These are phyloP conservation scores for Astyanax mexicanus DNA, from an alignment of 2,797 vertebrate genomes.

Conservation along the genomic window DNA sequence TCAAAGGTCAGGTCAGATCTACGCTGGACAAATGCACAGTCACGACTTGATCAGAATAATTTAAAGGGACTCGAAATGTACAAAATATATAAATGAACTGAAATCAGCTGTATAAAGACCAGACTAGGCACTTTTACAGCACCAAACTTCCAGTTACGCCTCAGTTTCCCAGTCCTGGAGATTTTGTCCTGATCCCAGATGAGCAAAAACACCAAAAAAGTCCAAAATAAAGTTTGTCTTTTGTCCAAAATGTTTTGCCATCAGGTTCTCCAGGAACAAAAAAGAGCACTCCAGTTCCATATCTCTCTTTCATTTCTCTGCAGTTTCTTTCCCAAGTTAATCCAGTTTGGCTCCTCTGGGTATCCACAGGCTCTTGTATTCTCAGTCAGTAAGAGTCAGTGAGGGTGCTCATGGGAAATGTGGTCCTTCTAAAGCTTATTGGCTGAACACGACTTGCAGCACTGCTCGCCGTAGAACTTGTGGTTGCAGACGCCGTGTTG, in stretches of 20 bases:
- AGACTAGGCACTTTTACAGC: background rate
- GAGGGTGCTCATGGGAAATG: constrained; percentile 37
- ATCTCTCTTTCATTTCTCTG: constrained; percentile 1
- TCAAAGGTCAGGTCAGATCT: constrained; percentile 11
- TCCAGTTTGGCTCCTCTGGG: constrained; percentile 27
- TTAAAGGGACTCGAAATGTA: constrained; percentile 71
- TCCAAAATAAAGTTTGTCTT: constrained; percentile 16
- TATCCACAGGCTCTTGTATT: background rate
- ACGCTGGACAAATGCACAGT: constrained; percentile 52
- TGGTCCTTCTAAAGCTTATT: constrained; percentile 78
- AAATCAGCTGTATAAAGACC: background rate
- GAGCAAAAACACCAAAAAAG: background rate
- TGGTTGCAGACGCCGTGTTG: constrained; percentile 96
- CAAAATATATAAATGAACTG: constrained; percentile 62
- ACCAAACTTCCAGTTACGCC: background rate
- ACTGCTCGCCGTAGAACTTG: constrained; percentile 96
- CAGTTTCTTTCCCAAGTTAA: constrained; percentile 12
- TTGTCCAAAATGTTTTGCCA: constrained; percentile 22
- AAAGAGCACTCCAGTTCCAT: background rate
- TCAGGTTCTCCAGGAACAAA: constrained; percentile 66
- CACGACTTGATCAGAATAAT: constrained; percentile 71
- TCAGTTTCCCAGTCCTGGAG: background rate
- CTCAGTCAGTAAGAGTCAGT: background rate
- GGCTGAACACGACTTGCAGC: constrained; percentile 91
- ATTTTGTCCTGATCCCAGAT: constrained; percentile 59